A percentile compares a stretch with the other conserved stretches of the same genome.
Conservation (phyloP, 2,888 invertebrate genomes). For the Tetranychus truncatus region DNA sequence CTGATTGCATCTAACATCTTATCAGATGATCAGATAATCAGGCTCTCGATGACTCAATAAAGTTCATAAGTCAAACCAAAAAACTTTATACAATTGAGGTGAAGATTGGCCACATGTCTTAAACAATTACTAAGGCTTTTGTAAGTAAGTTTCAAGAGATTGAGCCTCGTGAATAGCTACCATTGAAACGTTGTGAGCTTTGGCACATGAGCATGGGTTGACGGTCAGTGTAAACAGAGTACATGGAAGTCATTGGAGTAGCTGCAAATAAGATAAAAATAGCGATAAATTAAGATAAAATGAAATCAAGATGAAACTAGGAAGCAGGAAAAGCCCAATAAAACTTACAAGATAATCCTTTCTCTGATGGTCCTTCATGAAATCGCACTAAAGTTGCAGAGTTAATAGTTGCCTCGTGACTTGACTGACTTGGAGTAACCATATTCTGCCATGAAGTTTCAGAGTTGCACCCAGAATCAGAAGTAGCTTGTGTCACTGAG, state of each 20-base stretch:
- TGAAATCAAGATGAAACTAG: background rate
- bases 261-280: background rate
- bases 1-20: too few species aligned
- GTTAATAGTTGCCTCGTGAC: background rate
- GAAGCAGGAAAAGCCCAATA: background rate
- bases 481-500: background rate
- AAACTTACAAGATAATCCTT: constrained; percentile 7
- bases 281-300: background rate
- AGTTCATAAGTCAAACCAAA: too few species aligned
- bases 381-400: constrained; percentile 7
- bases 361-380: constrained; percentile 11
- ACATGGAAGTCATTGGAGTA: background rate
- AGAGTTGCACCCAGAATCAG: constrained; percentile 3
- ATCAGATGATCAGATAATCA: too few species aligned
- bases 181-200: background rate
- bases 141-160: background rate
- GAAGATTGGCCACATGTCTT: too few species aligned
- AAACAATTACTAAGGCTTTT: too few species aligned
- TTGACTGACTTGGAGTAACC: background rate
- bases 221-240: background rate
- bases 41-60: too few species aligned
- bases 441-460: constrained; percentile 4
- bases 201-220: background rate
- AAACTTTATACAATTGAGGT: too few species aligned
- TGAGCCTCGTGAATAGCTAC: background rate